These are phyloP conservation scores for Aphidoletes aphidimyza DNA, from an alignment of 2,888 invertebrate genomes.

Conservation along the genomic window DNA sequence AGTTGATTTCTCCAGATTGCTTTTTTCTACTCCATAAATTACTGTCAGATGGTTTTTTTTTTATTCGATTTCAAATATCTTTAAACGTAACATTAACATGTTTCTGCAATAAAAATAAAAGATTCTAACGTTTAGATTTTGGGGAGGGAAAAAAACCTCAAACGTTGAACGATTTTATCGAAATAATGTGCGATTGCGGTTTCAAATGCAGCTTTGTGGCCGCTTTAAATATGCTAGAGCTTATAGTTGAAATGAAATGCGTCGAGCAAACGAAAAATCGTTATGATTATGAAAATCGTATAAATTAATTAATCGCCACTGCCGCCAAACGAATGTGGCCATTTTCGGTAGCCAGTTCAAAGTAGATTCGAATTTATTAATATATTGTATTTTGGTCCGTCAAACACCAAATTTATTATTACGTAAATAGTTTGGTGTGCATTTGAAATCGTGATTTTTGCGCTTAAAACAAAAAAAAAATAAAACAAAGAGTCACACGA, in stretches of 20 bases:
- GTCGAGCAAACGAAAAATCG: neutral
- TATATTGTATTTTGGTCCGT: neutral
- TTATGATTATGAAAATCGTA: slow-evolving; percentile 46
- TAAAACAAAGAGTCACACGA: neutral
- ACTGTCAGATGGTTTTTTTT: no score
- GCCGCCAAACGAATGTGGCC: neutral
- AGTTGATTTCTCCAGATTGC: neutral
- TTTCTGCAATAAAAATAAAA: neutral
- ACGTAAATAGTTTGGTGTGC: neutral
- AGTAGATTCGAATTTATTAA: neutral
- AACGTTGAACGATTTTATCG: neutral
- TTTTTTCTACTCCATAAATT: neutral
- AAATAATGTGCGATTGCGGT: neutral
- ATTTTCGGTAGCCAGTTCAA: neutral
- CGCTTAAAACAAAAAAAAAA: no score
- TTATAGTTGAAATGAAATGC: no score
- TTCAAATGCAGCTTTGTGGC: neutral
- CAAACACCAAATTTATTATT: neutral
- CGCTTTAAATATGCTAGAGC: no score
- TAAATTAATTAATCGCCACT: slow-evolving; percentile 15
- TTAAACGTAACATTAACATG: neutral
- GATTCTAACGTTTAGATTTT: neutral
- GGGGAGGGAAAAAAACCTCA: neutral
- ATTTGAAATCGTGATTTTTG: neutral
- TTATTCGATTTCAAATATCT: no score